Percentiles rank a stretch among this genome's conserved stretches.
Evolutionary conservation across 2,888 invertebrate genomes (phyloP).

Genomic region (Polydesmus complanatus): DNA sequence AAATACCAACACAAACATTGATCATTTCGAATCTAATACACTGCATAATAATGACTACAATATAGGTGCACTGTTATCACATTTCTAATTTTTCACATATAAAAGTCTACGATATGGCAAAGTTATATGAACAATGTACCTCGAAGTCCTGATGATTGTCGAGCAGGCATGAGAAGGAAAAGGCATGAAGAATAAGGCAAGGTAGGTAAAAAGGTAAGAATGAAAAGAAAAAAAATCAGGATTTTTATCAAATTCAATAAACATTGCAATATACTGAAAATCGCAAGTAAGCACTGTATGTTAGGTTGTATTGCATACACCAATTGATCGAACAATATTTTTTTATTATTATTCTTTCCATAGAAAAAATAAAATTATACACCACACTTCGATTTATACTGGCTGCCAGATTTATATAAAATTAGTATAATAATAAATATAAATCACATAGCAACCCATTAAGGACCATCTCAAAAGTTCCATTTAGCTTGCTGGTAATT

Average conservation of each 20-base stretch:
- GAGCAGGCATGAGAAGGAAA: conserved; percentile 13
- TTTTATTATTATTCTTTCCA: no score
- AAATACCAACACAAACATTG: not conserved
- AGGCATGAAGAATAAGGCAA: conserved; percentile 8
- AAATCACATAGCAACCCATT: conserved; percentile 32
- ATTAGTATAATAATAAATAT: not conserved
- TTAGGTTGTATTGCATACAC: no score
- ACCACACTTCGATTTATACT: no score
- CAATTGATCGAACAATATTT: no score
- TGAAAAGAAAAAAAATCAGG: conserved; percentile 26
- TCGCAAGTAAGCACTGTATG: not conserved
- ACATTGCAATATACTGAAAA: not conserved
- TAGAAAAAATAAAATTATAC: no score
- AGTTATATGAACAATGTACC: conserved; percentile 49
- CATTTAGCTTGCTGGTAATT: conserved; percentile 42
- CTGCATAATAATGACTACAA: not conserved
- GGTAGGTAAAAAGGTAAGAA: conserved; percentile 15
- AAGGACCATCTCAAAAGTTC: conserved; percentile 92
- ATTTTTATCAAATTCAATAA: not conserved
- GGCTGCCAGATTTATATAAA: not conserved
- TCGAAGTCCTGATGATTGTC: conserved; percentile 57
- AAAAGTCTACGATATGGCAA: not conserved
- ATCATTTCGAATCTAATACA: not conserved
- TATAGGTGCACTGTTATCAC: not conserved
- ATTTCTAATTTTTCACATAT: not conserved